phyloP scores from a whole-genome alignment of 2,113 vertebrate genomes.

The Pimephales promelas region DNA sequence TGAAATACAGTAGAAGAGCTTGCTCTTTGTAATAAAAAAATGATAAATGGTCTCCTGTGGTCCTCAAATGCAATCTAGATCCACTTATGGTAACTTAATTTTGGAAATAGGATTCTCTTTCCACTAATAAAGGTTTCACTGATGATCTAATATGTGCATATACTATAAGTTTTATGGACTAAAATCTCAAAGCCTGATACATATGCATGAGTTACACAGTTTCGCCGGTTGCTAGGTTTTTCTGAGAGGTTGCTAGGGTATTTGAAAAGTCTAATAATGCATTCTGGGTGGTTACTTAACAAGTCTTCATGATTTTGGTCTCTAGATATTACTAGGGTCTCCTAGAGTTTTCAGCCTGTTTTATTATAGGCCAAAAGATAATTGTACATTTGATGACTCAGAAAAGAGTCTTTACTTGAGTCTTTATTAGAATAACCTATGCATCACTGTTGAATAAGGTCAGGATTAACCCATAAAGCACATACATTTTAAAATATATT shows the following conservation, averaged over 20 bases:
- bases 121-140: background rate
- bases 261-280: background rate
- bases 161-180: background rate
- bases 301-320: background rate
- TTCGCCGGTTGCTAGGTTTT: background rate
- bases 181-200: background rate
- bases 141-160: background rate
- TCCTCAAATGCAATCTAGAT: constrained; percentile 6
- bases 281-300: background rate
- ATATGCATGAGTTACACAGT: background rate
- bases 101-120: constrained; percentile 4
- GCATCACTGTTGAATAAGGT: too few relatives aligned
- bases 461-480: too few relatives aligned
- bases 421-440: too few relatives aligned
- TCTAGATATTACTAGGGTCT: too few relatives aligned
- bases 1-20: background rate
- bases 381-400: background rate
- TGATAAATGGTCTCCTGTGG: background rate
- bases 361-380: background rate
- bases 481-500: too few relatives aligned
- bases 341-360: background rate
- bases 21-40: background rate
- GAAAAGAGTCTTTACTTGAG: too few relatives aligned
- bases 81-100: background rate
- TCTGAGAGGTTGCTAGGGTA: background rate